A percentile compares a stretch with the other conserved stretches of the same genome.
phyloP scores from a whole-genome alignment of 1,140 invertebrate species.

The Tetramorium simillimum region DNA sequence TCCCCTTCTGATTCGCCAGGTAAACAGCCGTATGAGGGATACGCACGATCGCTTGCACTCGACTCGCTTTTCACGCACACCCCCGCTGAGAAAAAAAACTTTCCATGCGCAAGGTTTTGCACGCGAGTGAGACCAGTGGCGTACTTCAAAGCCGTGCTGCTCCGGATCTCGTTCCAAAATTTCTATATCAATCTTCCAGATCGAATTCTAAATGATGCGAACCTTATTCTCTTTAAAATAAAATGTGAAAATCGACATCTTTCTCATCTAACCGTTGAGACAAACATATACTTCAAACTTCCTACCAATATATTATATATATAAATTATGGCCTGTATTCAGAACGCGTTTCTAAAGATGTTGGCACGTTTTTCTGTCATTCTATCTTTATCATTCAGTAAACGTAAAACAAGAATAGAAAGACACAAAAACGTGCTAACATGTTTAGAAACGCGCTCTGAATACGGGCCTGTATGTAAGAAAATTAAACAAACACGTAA shows the following conservation, averaged over 20 bases:
- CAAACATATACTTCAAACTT: background rate
- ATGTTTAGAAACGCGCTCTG: no score
- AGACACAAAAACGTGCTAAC: no score
- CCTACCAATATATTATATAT: background rate
- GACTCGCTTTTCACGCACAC: conserved; percentile 62
- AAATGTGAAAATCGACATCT: background rate
- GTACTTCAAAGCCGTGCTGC: background rate
- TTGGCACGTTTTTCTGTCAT: no score
- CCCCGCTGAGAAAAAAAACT: conserved; percentile 59
- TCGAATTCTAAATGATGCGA: background rate
- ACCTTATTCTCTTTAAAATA: background rate
- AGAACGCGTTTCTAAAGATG: no score
- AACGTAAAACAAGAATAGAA: no score
- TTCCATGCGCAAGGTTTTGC: conserved; percentile 13
- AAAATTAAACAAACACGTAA: background rate
- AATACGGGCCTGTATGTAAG: no score
- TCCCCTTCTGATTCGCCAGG: conserved; percentile 37
- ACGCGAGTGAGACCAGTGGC: background rate
- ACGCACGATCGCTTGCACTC: conserved; percentile 62
- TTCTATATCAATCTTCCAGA: background rate
- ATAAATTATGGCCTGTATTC: background rate
- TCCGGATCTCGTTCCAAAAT: background rate
- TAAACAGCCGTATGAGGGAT: conserved; percentile 44
- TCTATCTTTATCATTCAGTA: no score
- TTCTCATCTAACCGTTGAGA: background rate